phyloP scores from a whole-genome alignment of 2,888 invertebrate species.

The Apodemia zela region DNA sequence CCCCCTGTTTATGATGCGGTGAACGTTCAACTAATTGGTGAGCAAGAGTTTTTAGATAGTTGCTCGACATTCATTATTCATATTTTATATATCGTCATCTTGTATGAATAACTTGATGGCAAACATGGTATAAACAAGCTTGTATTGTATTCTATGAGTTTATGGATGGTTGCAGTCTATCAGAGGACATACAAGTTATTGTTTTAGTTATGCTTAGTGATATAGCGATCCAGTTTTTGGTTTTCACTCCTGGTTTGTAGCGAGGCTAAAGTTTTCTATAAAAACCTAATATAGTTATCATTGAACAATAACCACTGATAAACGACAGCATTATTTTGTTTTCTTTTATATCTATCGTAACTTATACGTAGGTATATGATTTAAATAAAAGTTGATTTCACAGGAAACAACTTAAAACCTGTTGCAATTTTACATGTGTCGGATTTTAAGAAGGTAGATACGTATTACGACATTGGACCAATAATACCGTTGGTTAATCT shows the following conservation, averaged over 20 bases:
- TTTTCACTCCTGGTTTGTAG: background rate
- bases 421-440: background rate
- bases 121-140: background rate
- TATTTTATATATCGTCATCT: constrained; percentile 8
- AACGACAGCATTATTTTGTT: background rate
- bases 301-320: background rate
- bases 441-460: background rate
- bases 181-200: background rate
- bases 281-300: background rate
- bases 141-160: background rate
- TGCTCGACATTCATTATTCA: constrained; percentile 21
- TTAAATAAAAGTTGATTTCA: background rate
- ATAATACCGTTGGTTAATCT: too few relatives aligned
- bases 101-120: constrained; percentile 1
- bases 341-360: background rate
- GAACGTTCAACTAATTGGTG: constrained; percentile 15
- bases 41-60: constrained; percentile 15
- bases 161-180: background rate
- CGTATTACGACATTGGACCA: background rate
- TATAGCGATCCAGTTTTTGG: background rate
- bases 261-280: background rate
- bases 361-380: background rate
- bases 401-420: background rate
- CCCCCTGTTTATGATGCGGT: constrained; percentile 19
- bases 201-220: background rate